These are phyloP conservation scores for Syngnathus rostellatus DNA, from an alignment of 2,797 vertebrate genomes.

Conservation along the genomic window DNA sequence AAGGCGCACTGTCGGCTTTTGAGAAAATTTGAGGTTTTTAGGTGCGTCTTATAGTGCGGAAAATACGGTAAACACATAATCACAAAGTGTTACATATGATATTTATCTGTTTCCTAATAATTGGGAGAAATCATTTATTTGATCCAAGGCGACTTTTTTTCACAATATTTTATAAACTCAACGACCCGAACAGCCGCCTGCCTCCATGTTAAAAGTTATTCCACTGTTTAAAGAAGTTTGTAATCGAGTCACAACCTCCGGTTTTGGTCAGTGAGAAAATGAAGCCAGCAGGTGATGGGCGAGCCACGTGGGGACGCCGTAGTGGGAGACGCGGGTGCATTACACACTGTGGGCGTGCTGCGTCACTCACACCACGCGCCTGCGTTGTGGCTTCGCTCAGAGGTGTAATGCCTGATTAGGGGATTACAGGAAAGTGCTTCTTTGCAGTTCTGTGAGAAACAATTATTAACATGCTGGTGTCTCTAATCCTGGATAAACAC, in stretches of 20 bases:
- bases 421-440: slow-evolving; percentile 83
- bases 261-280: slow-evolving; percentile 3
- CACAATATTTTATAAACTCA: background rate
- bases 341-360: slow-evolving; percentile 50
- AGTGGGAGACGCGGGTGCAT: slow-evolving; percentile 37
- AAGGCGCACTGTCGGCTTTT: too few relatives aligned
- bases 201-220: background rate
- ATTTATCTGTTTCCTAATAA: too few relatives aligned
- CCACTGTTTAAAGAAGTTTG: background rate
- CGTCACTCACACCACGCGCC: slow-evolving; percentile 57
- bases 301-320: slow-evolving; percentile 37
- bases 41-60: too few relatives aligned
- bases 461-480: slow-evolving; percentile 86
- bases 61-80: too few relatives aligned
- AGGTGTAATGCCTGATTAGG: slow-evolving; percentile 86
- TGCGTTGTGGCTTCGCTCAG: slow-evolving; percentile 75
- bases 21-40: too few relatives aligned
- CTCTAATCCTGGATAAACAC: slow-evolving; percentile 85
- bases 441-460: slow-evolving; percentile 82
- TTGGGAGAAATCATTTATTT: too few relatives aligned
- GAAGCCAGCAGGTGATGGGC: slow-evolving; percentile 35
- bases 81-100: too few relatives aligned
- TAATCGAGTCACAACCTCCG: background rate
- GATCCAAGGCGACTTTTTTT: background rate
- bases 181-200: too few relatives aligned